Evolutionary conservation across 2,113 vertebrate genomes (phyloP).

Genomic region (Tiliqua scincoides): DNA sequence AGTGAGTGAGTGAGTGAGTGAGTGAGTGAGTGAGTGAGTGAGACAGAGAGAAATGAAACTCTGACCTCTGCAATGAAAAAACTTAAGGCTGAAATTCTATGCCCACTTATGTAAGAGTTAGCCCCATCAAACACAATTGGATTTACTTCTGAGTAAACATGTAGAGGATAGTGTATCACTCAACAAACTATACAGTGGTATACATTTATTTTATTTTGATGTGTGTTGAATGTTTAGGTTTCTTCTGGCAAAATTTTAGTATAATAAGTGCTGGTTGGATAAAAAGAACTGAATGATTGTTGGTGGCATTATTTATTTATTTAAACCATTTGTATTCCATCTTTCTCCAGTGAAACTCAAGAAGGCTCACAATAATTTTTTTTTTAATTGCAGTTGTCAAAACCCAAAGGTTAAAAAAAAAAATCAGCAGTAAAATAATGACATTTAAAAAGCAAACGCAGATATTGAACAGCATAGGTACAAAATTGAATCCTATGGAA

Average conservation of each 20-base stretch:
- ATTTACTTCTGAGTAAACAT: too few species aligned
- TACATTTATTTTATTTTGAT: background rate
- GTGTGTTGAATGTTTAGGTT: background rate
- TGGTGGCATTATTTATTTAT: background rate
- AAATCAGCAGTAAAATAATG: background rate
- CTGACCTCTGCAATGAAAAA: background rate
- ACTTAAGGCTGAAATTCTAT: background rate
- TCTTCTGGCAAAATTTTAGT: background rate
- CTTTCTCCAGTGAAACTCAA: background rate
- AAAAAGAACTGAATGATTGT: background rate
- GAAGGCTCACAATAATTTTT: background rate
- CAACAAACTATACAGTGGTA: background rate
- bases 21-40: background rate
- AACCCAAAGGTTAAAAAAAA: background rate
- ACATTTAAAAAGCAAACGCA: too few species aligned
- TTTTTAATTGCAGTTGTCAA: too few species aligned
- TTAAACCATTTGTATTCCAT: background rate
- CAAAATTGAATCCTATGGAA: too few species aligned
- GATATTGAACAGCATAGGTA: too few species aligned
- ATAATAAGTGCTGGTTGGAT: too few species aligned
- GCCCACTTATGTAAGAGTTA: too few species aligned
- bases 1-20: background rate
- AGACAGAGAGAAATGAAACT: background rate
- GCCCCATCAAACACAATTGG: too few species aligned
- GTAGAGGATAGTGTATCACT: too few species aligned